These are phyloP conservation scores for Acronicta leporina DNA, from an alignment of 2,888 invertebrate genomes.

Conservation along the genomic window DNA sequence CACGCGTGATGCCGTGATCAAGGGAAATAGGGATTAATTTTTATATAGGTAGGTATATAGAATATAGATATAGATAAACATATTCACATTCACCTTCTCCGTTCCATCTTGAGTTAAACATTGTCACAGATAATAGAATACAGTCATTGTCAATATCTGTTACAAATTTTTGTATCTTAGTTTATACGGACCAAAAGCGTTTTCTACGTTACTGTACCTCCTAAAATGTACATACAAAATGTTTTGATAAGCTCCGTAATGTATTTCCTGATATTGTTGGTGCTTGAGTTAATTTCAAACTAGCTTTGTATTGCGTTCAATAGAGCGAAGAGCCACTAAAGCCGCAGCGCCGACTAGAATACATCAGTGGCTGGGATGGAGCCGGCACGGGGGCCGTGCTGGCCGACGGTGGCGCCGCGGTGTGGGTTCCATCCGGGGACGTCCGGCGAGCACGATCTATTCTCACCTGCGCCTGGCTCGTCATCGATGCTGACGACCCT, in stretches of 20 bases:
- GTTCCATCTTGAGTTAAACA: too few species aligned
- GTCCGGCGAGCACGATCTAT: slow-evolving; percentile 95
- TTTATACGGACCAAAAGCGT: neutral
- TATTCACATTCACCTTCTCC: too few species aligned
- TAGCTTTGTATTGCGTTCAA: neutral
- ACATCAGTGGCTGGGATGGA: slow-evolving; percentile 95
- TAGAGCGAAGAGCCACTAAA: slow-evolving; percentile 94
- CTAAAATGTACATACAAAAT: neutral
- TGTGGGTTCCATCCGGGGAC: slow-evolving; percentile 98
- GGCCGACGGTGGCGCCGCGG: slow-evolving; percentile 93
- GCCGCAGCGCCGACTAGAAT: slow-evolving; percentile 93
- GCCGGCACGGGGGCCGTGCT: slow-evolving; percentile 92
- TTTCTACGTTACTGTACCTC: slow-evolving; percentile 31
- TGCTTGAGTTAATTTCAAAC: too few species aligned
- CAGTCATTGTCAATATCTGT: too few species aligned
- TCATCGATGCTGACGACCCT: slow-evolving; percentile 93
- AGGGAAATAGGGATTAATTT: too few species aligned
- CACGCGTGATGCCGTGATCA: too few species aligned
- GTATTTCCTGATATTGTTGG: too few species aligned
- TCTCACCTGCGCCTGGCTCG: slow-evolving; percentile 96
- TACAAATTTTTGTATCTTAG: too few species aligned
- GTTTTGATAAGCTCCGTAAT: too few species aligned
- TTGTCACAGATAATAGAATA: too few species aligned
- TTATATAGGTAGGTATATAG: too few species aligned
- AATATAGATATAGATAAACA: too few species aligned